phyloP scores from a whole-genome alignment of 2,888 invertebrate genomes.

The Gnatocerus cornutus region DNA sequence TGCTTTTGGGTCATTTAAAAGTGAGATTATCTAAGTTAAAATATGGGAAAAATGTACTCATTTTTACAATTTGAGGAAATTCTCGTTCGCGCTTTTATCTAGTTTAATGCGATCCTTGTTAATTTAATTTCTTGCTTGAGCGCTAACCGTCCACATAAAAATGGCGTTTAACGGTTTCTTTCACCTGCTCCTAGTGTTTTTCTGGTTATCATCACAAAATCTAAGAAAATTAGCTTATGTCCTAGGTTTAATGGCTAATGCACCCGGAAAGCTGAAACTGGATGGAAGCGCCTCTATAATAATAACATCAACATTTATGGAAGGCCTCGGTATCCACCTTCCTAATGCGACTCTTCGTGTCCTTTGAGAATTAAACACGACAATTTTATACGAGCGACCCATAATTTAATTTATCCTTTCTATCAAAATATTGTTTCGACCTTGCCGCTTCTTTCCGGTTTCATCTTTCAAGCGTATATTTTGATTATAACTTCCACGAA shows the following conservation, averaged over 20 bases:
- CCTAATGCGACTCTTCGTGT: slow-evolving; percentile 42
- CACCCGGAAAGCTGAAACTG: slow-evolving; percentile 39
- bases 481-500: neutral
- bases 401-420: slow-evolving; percentile 38
- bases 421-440: slow-evolving; percentile 32
- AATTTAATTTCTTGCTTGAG: slow-evolving; percentile 19
- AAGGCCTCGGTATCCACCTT: slow-evolving; percentile 42
- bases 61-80: too few relatives aligned
- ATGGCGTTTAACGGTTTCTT: slow-evolving; percentile 26
- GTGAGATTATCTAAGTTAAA: too few relatives aligned
- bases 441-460: slow-evolving; percentile 12
- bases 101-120: neutral
- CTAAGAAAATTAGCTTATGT: slow-evolving; percentile 51
- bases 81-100: neutral
- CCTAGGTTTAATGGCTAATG: slow-evolving; percentile 49
- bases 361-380: slow-evolving; percentile 39
- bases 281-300: slow-evolving; percentile 48
- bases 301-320: slow-evolving; percentile 53
- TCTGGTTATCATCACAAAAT: slow-evolving; percentile 44
- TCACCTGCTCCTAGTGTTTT: slow-evolving; percentile 26
- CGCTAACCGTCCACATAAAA: slow-evolving; percentile 15
- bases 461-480: neutral
- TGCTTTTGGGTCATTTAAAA: too few relatives aligned
- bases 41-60: too few relatives aligned
- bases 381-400: slow-evolving; percentile 30